These are phyloP conservation scores for Alosa alosa DNA, from an alignment of 2,113 vertebrate species.

Conservation along the genomic window DNA sequence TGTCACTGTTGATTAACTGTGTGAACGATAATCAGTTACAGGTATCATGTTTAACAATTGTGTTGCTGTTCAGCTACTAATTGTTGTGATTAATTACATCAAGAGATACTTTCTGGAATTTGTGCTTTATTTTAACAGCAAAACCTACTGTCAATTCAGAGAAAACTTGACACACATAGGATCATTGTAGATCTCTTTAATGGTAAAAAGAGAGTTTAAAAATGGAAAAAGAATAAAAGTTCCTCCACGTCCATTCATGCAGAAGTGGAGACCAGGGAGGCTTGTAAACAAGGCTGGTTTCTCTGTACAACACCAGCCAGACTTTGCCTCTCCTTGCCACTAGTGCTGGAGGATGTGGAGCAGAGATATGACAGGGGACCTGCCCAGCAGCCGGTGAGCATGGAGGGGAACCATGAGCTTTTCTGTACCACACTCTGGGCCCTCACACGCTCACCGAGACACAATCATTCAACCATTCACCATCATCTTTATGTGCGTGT, in stretches of 20 bases:
- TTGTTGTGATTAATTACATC: too few relatives aligned
- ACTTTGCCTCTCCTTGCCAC: constrained; percentile 58
- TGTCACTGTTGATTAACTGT: too few relatives aligned
- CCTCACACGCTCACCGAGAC: constrained; percentile 77
- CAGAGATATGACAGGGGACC: not conserved
- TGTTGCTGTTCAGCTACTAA: too few relatives aligned
- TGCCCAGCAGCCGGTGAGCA: constrained; percentile 67
- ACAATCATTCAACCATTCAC: constrained; percentile 33
- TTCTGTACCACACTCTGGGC: constrained; percentile 83
- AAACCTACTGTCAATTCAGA: not conserved
- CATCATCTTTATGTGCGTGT: not conserved
- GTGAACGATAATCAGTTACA: too few relatives aligned
- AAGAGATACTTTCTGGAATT: too few relatives aligned
- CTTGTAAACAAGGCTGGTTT: constrained; percentile 92
- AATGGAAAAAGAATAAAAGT: constrained; percentile 35
- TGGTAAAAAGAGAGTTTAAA: constrained; percentile 66
- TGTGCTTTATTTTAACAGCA: not conserved
- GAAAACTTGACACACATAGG: not conserved
- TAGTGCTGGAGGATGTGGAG: not conserved
- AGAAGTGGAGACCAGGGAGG: constrained; percentile 43
- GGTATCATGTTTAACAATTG: too few relatives aligned
- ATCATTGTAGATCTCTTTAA: constrained; percentile 74
- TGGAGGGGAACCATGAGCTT: constrained; percentile 78
- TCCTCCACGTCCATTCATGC: not conserved
- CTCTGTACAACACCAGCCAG: constrained; percentile 97